Evolutionary conservation across 2,113 vertebrate species (phyloP).

Genomic region (Dermatemys mawii): DNA sequence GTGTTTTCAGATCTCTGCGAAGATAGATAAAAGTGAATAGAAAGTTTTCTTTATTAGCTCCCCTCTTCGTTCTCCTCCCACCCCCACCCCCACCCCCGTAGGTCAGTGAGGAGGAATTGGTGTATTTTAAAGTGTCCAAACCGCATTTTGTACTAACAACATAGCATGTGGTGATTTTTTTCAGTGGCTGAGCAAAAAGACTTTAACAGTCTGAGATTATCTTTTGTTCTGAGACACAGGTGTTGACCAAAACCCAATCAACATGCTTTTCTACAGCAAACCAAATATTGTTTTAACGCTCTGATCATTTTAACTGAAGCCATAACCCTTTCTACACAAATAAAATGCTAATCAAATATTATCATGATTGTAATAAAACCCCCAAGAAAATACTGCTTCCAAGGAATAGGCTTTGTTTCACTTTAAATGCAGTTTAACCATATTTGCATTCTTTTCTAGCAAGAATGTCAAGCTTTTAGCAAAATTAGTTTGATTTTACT

Average conservation of each 20-base stretch:
- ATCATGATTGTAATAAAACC: background rate
- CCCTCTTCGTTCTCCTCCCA: background rate
- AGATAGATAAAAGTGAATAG: background rate
- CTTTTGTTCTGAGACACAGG: slow-evolving; percentile 68
- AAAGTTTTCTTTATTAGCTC: background rate
- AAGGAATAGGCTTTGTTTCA: background rate
- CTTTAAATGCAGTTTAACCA: background rate
- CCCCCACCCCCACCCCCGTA: background rate
- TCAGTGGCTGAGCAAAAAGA: slow-evolving; percentile 79
- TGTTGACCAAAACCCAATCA: slow-evolving; percentile 74
- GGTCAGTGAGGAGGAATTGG: background rate
- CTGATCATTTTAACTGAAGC: background rate
- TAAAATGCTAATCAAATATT: background rate
- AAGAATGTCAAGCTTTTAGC: background rate
- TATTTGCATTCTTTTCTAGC: background rate
- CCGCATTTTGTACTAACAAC: background rate
- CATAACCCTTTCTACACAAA: background rate
- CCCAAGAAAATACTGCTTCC: background rate
- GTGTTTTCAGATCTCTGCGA: background rate
- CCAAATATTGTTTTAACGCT: background rate
- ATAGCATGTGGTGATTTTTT: slow-evolving; percentile 66
- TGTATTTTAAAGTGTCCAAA: background rate
- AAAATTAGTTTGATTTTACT: background rate
- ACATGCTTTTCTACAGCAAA: background rate
- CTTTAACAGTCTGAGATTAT: slow-evolving; percentile 71